phyloP scores from a whole-genome alignment of 1,140 invertebrate genomes.

The Zaprionus ghesquierei region DNA sequence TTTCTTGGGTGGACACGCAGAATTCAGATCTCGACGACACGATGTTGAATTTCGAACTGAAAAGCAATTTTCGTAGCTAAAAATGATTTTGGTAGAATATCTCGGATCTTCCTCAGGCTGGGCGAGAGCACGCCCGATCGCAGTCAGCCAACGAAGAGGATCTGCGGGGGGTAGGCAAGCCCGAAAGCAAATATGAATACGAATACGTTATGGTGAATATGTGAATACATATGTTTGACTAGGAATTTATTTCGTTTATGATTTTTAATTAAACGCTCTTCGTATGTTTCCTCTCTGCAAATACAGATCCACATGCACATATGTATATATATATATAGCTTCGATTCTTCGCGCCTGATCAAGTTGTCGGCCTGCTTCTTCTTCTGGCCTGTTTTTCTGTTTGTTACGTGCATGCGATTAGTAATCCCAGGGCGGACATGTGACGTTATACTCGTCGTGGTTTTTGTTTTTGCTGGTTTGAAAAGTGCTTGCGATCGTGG shows the following conservation, averaged over 20 bases:
- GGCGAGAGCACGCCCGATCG: slow-evolving; percentile 21
- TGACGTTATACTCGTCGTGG: slow-evolving; percentile 39
- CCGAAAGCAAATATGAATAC: neutral
- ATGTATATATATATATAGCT: slow-evolving; percentile 1
- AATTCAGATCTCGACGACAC: slow-evolving; percentile 61
- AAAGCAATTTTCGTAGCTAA: slow-evolving; percentile 66
- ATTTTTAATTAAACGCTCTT: slow-evolving; percentile 68
- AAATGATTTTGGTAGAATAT: slow-evolving; percentile 70
- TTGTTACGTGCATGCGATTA: slow-evolving; percentile 55
- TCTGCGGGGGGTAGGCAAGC: slow-evolving; percentile 1
- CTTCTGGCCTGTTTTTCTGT: slow-evolving; percentile 7
- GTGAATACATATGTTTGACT: slow-evolving; percentile 36
- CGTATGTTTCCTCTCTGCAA: slow-evolving; percentile 16
- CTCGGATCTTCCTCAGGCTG: slow-evolving; percentile 40
- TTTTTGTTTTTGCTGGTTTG: neutral
- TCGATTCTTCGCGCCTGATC: slow-evolving; percentile 40
- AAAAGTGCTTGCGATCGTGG: slow-evolving; percentile 6
- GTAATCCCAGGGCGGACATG: slow-evolving; percentile 37
- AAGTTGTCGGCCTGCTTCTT: slow-evolving; percentile 50
- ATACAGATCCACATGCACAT: neutral
- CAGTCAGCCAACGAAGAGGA: neutral
- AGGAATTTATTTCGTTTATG: slow-evolving; percentile 71
- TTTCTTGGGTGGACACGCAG: slow-evolving; percentile 19
- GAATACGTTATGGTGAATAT: neutral
- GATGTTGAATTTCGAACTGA: slow-evolving; percentile 77